Percentiles rank a stretch among this genome's conserved stretches.
Evolutionary conservation across 1,140 invertebrate species (phyloP).

Genomic region (Leptopilina clavipes): DNA sequence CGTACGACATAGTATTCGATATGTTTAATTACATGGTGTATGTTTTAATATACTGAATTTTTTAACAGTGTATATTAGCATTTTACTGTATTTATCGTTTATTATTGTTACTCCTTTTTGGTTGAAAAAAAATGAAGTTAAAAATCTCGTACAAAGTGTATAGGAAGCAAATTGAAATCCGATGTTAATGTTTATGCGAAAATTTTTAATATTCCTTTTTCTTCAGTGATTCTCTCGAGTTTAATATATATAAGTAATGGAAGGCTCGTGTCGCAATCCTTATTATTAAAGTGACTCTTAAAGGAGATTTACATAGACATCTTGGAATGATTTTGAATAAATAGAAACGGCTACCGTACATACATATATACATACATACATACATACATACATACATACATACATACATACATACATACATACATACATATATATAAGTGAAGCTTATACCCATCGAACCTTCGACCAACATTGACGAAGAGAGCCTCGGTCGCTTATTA

Average conservation of each 20-base stretch:
- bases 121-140: no score
- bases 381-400: conserved; percentile 15
- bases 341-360: conserved; percentile 62
- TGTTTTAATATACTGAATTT: no score
- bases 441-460: conserved; percentile 39
- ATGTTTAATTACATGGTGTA: no score
- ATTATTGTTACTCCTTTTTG: no score
- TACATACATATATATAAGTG: neutral
- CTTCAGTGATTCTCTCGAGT: neutral
- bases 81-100: no score
- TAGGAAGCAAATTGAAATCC: no score
- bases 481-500: conserved; percentile 43
- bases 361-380: neutral
- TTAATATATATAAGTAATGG: conserved; percentile 3
- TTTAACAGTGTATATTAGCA: no score
- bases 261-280: conserved; percentile 22
- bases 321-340: conserved; percentile 58
- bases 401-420: conserved; percentile 40
- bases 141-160: no score
- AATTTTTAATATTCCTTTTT: neutral
- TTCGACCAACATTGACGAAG: conserved; percentile 19
- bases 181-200: no score
- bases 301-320: conserved; percentile 37
- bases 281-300: conserved; percentile 31
- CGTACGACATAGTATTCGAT: no score